Conservation (phyloP, 2,888 invertebrate genomes). For the Drosophila dives region DNA sequence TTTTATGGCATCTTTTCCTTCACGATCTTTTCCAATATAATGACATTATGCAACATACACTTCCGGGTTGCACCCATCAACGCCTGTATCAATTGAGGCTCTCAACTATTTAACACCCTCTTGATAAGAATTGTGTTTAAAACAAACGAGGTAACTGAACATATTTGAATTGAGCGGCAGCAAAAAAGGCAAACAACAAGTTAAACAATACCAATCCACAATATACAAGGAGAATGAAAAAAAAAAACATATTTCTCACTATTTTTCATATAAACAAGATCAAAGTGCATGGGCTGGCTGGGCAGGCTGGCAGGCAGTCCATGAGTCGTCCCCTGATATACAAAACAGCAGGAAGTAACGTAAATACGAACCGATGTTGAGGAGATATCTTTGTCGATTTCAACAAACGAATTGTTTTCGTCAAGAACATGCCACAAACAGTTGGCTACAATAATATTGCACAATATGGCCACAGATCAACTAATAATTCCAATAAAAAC, state of each 20-base stretch:
- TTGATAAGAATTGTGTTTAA: constrained; percentile 72
- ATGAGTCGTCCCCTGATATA: constrained; percentile 74
- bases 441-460: constrained; percentile 72
- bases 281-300: constrained; percentile 61
- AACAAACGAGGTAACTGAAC: constrained; percentile 44
- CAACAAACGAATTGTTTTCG: constrained; percentile 72
- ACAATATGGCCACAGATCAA: constrained; percentile 81
- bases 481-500: constrained; percentile 77
- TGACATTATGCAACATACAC: constrained; percentile 45
- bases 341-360: constrained; percentile 78
- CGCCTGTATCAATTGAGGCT: constrained; percentile 32
- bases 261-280: constrained; percentile 78
- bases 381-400: constrained; percentile 51
- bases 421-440: constrained; percentile 65
- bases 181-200: constrained; percentile 26
- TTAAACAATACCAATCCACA: constrained; percentile 47
- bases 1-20: constrained; percentile 19
- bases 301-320: constrained; percentile 50
- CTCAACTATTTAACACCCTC: constrained; percentile 72
- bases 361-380: constrained; percentile 59
- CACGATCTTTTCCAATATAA: constrained; percentile 48
- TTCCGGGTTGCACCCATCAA: constrained; percentile 49
- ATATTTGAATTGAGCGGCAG: constrained; percentile 10
- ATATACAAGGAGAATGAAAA: constrained; percentile 42
- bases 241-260: constrained; percentile 60